A percentile compares a stretch with the other conserved stretches of the same genome.
Evolutionary conservation across 2,797 vertebrate species (phyloP).

Genomic region (Serranus cabrilla): DNA sequence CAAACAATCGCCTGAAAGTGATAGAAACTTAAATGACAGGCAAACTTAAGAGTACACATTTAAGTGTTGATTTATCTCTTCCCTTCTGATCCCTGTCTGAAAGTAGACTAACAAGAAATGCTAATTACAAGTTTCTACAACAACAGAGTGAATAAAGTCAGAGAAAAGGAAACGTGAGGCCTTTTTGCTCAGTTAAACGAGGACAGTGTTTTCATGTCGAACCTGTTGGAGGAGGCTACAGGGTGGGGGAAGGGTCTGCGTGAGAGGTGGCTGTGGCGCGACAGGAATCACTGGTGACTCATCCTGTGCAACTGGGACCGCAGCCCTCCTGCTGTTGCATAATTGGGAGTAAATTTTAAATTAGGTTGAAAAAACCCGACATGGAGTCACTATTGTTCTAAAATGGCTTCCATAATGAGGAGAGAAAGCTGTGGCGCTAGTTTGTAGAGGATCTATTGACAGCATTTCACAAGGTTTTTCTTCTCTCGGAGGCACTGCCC

Average conservation of each 20-base stretch:
- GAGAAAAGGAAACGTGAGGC: background rate
- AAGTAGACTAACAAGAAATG: conserved; percentile 1
- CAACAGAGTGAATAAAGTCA: background rate
- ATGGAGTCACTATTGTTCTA: conserved; percentile 17
- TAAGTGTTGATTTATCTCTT: background rate
- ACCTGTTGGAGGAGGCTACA: conserved; percentile 34
- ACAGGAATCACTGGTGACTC: conserved; percentile 59
- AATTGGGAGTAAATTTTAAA: conserved; percentile 42
- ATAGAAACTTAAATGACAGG: background rate
- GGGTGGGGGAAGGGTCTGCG: conserved; percentile 30
- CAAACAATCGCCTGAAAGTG: background rate
- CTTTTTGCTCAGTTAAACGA: background rate
- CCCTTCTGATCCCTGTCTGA: background rate
- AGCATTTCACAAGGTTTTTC: background rate
- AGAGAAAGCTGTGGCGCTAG: conserved; percentile 5
- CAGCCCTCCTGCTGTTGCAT: conserved; percentile 40
- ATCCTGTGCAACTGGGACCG: conserved; percentile 48
- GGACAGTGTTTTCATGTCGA: conserved; percentile 21
- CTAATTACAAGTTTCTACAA: conserved; percentile 8
- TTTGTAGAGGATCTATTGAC: background rate
- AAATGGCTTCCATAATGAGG: conserved; percentile 26
- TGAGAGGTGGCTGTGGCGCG: conserved; percentile 1
- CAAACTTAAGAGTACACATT: background rate
- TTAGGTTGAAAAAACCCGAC: background rate
- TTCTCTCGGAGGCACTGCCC: no score